Conservation (phyloP, 2,113 vertebrate genomes). For the Regulus satrapa region DNA sequence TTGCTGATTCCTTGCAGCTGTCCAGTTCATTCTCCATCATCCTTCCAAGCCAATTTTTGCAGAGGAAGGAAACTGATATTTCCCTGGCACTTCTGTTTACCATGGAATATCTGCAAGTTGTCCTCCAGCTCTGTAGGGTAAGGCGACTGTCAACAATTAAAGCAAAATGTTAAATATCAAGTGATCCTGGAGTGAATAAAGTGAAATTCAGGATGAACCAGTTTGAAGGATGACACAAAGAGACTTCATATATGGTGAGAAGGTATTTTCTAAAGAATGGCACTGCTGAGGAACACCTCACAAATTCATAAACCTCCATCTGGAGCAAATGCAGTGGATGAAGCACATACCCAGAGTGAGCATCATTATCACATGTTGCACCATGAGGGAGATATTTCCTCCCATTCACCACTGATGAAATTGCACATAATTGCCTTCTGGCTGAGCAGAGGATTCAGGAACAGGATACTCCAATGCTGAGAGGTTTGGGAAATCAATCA, state of each 20-base stretch:
- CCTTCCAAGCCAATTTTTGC: neutral
- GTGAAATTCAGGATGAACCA: neutral
- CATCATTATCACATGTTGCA: neutral
- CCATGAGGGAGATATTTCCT: neutral
- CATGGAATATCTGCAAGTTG: neutral
- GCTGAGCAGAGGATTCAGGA: neutral
- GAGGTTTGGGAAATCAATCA: conserved; percentile 28
- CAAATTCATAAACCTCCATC: neutral
- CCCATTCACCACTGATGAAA: conserved; percentile 9
- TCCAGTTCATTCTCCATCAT: neutral
- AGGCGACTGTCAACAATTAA: neutral
- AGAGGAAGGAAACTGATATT: neutral
- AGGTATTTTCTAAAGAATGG: neutral
- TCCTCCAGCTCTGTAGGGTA: neutral
- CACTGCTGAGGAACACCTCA: neutral
- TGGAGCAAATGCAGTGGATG: neutral
- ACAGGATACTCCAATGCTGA: neutral
- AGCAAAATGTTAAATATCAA: neutral
- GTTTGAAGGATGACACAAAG: neutral
- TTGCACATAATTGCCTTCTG: conserved; percentile 33
- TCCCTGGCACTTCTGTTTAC: neutral
- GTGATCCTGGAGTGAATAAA: neutral
- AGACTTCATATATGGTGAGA: neutral
- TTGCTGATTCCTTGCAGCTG: neutral
- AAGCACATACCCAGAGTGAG: neutral